Percentiles rank a stretch among this genome's conserved stretches.
These are phyloP conservation scores for Melanaphis sacchari DNA, from an alignment of 1,140 invertebrate genomes.

Conservation along the genomic window DNA sequence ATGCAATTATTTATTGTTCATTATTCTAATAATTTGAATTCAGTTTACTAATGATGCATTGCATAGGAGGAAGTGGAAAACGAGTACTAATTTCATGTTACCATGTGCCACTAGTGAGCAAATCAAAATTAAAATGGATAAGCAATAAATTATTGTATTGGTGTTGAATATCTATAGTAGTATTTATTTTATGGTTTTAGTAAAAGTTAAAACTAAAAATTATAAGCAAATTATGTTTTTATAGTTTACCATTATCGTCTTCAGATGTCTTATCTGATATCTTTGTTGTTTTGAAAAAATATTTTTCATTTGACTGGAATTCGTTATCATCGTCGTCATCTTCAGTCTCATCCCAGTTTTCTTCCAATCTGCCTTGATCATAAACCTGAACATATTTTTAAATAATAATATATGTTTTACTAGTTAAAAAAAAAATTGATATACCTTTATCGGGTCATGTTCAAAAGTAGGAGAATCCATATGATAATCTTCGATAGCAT, in stretches of 20 bases:
- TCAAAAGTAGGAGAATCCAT: constrained; percentile 65
- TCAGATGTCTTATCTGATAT: not conserved
- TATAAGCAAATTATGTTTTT: not conserved
- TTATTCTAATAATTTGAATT: too few relatives aligned
- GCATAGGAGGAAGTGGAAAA: too few relatives aligned
- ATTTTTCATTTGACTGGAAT: constrained; percentile 49
- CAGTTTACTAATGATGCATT: too few relatives aligned
- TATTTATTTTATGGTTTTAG: too few relatives aligned
- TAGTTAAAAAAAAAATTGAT: not conserved
- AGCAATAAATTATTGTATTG: too few relatives aligned
- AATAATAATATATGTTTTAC: not conserved
- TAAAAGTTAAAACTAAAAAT: not conserved
- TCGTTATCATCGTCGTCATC: constrained; percentile 46
- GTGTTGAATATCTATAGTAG: too few relatives aligned
- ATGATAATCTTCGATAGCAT: constrained; percentile 67
- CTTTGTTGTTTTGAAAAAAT: constrained; percentile 43
- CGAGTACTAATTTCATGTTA: too few relatives aligned
- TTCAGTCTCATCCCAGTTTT: constrained; percentile 38
- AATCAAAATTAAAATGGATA: too few relatives aligned
- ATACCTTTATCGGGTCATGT: constrained; percentile 63
- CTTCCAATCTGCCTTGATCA: not conserved
- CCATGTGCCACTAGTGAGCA: too few relatives aligned
- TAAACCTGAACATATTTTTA: constrained; percentile 15
- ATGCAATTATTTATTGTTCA: too few relatives aligned
- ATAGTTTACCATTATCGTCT: constrained; percentile 11